Evolutionary conservation across 2,113 vertebrate species (phyloP).

Genomic region (Dicerorhinus sumatrensis): DNA sequence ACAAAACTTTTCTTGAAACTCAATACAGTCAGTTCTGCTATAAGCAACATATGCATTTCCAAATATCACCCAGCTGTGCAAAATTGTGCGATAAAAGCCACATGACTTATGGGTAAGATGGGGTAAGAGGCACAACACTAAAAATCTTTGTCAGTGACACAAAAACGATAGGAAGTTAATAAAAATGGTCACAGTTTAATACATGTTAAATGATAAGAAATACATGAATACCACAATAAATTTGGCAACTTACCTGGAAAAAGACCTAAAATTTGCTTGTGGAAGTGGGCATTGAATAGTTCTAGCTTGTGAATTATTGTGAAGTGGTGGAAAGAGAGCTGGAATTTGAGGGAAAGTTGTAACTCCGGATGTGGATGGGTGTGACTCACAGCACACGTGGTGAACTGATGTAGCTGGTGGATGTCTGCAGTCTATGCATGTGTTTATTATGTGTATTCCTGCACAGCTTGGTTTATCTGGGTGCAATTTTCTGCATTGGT

Average conservation of each 20-base stretch:
- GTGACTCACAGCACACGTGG: background rate
- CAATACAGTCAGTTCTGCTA: background rate
- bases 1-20: conserved; percentile 44
- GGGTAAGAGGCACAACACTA: background rate
- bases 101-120: background rate
- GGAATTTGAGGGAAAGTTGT: background rate
- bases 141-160: conserved; percentile 11
- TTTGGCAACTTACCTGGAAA: background rate
- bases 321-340: background rate
- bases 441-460: background rate
- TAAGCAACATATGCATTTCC: conserved; percentile 15
- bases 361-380: background rate
- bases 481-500: background rate
- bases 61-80: conserved; percentile 43
- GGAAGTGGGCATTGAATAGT: background rate
- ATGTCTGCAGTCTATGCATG: background rate
- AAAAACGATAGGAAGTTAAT: background rate
- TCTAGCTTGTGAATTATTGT: background rate
- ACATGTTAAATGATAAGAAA: conserved; percentile 20
- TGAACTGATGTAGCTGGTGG: background rate
- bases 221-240: background rate
- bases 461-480: background rate
- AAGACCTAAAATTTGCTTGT: background rate
- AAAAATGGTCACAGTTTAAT: conserved; percentile 22
- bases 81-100: conserved; percentile 49